phyloP scores from a whole-genome alignment of 2,888 invertebrate species.

The Formica aserva region DNA sequence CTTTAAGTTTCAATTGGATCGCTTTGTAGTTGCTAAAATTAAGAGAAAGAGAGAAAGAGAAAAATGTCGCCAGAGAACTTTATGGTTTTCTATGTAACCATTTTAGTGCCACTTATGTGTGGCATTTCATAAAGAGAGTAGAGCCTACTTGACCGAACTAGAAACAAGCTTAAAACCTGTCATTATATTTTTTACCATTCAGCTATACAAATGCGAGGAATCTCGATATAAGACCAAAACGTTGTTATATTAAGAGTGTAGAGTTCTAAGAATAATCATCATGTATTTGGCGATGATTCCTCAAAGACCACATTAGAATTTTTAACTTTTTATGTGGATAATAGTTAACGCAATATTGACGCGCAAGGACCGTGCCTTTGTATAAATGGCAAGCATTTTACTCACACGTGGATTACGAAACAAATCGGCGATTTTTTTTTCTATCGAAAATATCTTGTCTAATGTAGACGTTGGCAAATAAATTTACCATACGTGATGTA shows the following conservation, averaged over 20 bases:
- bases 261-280: neutral
- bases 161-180: neutral
- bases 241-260: neutral
- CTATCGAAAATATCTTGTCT: conserved; percentile 65
- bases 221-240: neutral
- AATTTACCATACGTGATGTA: conserved; percentile 48
- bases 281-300: neutral
- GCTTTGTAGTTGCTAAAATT: conserved; percentile 12
- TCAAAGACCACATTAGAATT: neutral
- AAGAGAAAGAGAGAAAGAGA: neutral
- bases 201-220: neutral
- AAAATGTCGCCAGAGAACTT: neutral
- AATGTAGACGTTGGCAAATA: conserved; percentile 67
- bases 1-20: conserved; percentile 31
- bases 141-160: neutral
- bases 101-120: conserved; percentile 1
- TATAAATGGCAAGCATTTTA: conserved; percentile 37
- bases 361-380: neutral
- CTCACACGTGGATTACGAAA: conserved; percentile 18
- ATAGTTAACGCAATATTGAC: conserved; percentile 15
- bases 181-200: neutral
- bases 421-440: conserved; percentile 11
- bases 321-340: conserved; percentile 20
- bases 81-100: neutral
- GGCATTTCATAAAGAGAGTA: neutral